Conservation (phyloP, 2,888 invertebrate species). For the Psylliodes chrysocephalus region DNA sequence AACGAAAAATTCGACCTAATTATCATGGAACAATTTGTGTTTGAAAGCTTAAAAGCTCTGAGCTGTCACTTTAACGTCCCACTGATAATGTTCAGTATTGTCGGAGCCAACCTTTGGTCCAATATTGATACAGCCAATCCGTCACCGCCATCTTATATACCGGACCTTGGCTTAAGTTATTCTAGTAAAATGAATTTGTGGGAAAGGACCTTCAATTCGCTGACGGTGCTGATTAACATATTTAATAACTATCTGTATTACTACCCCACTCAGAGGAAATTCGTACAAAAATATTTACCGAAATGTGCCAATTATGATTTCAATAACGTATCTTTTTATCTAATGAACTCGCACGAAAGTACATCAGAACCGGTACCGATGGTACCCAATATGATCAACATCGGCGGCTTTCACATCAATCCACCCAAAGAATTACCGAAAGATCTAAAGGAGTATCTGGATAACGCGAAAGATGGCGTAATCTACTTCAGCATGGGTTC, state of each 20-base stretch:
- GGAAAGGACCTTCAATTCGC: slow-evolving; percentile 67
- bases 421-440: slow-evolving; percentile 51
- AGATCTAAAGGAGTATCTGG: slow-evolving; percentile 67
- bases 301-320: slow-evolving; percentile 50
- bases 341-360: slow-evolving; percentile 65
- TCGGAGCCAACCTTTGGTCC: slow-evolving; percentile 63
- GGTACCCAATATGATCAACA: slow-evolving; percentile 69
- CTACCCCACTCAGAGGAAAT: slow-evolving; percentile 46
- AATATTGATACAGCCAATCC: slow-evolving; percentile 65
- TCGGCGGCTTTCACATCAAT: slow-evolving; percentile 68
- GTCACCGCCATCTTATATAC: slow-evolving; percentile 66
- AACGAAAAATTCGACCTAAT: slow-evolving; percentile 61
- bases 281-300: slow-evolving; percentile 53
- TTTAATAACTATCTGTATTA: slow-evolving; percentile 40
- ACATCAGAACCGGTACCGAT: slow-evolving; percentile 65
- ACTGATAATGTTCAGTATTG: slow-evolving; percentile 60
- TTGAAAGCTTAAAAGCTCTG: slow-evolving; percentile 58
- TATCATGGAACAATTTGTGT: slow-evolving; percentile 65
- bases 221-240: slow-evolving; percentile 39
- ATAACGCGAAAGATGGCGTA: slow-evolving; percentile 68
- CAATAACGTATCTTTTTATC: slow-evolving; percentile 52
- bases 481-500: slow-evolving; percentile 73
- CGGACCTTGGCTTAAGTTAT: slow-evolving; percentile 62
- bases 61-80: slow-evolving; percentile 57
- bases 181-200: slow-evolving; percentile 65